Base-by-base conservation (phyloP, 2,888 invertebrate species). In the Colletes collaris region DNA sequence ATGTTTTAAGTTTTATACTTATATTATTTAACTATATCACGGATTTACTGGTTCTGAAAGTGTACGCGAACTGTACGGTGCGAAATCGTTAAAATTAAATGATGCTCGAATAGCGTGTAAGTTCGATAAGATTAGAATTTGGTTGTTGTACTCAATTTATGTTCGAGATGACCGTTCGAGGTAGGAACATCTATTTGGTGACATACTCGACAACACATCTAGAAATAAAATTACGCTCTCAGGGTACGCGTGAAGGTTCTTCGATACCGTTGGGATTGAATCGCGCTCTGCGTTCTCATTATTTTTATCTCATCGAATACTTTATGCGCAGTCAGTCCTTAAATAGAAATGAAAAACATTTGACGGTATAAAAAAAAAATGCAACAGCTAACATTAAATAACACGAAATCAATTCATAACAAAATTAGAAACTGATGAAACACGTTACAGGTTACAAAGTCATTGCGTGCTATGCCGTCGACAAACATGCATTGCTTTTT, bases 41-140 rank as follows among this genome's bases (percentile, higher is more conserved):
- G 89, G 88, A 90, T 88, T 90, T 89, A 90, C 91, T 91, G 91
- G 90, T 91, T 91, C 87, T 87, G 83, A 88, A 85, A 85, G 88
- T 59, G 78, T 67, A 69, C 76, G 35, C 69, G 75, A 82, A 65
- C 73, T 84, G 67, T 78, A 82, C 62, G 63, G 76, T 85, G 76
- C 75, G 56, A 71, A 74, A 55, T 78, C 50, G 59, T 72, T 67
- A 75, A 81, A 78, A 70, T 62, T 65, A 79, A 68, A 76, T n/a
- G 56, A 82, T 68, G 10, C 62, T 58, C 50, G 76, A 75, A 64
- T 58, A 69, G 69, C 63, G 40, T 64, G 8, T 65, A 37, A 67
- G 49, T 65, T 74, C 53, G 50, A 63, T 68, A 69, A 62, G 64
- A 74, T 81, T 78, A 83, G 75, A 85, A 86, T 85, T 81, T 71